These are phyloP conservation scores for Takifugu rubripes DNA, from an alignment of 2,797 vertebrate species.

Conservation along the genomic window DNA sequence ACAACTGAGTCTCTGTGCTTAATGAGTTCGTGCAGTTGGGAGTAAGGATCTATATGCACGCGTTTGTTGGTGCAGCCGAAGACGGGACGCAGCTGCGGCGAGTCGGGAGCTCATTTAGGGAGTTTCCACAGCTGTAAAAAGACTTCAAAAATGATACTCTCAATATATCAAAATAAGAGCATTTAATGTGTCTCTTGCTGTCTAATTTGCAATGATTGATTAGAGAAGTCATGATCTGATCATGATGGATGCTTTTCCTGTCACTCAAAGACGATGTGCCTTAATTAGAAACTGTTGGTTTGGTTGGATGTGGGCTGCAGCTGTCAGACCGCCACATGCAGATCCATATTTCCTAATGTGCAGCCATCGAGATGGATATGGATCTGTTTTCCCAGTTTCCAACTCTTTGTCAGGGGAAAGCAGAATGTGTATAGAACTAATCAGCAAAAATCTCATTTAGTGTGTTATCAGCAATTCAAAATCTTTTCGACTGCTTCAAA, in stretches of 20 bases:
- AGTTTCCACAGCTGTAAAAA: slow-evolving; percentile 31
- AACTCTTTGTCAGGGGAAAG: background rate
- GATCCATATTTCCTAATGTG: background rate
- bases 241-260: too few relatives aligned
- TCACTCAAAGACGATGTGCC: background rate
- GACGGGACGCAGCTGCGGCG: slow-evolving; percentile 25
- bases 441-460: background rate
- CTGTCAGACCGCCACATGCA: background rate
- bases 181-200: slow-evolving; percentile 7
- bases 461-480: background rate
- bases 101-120: slow-evolving; percentile 33
- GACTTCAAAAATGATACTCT: slow-evolving; percentile 14
- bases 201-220: slow-evolving; percentile 3
- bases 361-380: background rate
- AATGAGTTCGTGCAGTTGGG: slow-evolving; percentile 5
- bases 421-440: background rate
- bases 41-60: slow-evolving; percentile 1
- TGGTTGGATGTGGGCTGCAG: background rate
- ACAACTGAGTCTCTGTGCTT: slow-evolving; percentile 3
- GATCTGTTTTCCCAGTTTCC: background rate
- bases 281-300: background rate
- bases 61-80: background rate
- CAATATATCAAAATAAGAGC: slow-evolving; percentile 5
- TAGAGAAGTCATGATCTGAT: background rate
- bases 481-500: background rate